Evolutionary conservation across 2,888 invertebrate species (phyloP), one percentile per base, ranked within the genome.

Genomic region (Drosophila anomalata): DNA sequence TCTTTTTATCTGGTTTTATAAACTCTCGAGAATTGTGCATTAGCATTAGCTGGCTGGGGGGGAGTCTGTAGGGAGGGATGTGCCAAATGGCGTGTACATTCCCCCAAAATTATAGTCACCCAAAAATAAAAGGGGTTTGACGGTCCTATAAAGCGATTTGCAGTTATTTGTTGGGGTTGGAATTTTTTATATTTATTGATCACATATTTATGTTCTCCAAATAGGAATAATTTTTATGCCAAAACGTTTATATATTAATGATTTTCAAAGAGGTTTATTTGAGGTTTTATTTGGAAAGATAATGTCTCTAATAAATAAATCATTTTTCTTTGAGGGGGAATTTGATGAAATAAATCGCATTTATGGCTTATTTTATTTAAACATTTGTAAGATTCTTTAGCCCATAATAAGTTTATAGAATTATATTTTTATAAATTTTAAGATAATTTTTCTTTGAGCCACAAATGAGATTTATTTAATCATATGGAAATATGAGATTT

Each of bases 21-120:
- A 65, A 65, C 65, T 65, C 67, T 54, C 46, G 14, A 67, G 46
- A 66, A 66, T 66, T 67, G 67, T 66, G 65, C 67, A 65, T 65
- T 66, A 65, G 54, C 65, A 65, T 65, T 66, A 54, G 54, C 67
- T 17, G 20, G 36, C 14, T 3, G 11, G n/a, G 29, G 29, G 24
- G n/a, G 24, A 29, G 29, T 1, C 1, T 29, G 33, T 12, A 12
- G 12, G 44, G 14, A 22, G 8, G 22, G 54, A 58, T 61, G 36
- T 63, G 42, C 44, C 63, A 66, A 65, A 54, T 66, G 57, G 57
- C 14, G 48, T 67, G 66, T 68, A 17, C 52, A 39, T 20, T 53
- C n/a, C 26, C 33, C n/a, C 9, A 22, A n/a, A 54, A 44, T 31
- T 31, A 42, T 44, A 20, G 20, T 44, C 20, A 9, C 9, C 1